Evolutionary conservation across 1,140 invertebrate species (phyloP), one percentile per base, ranked within the genome.

Genomic region (Dendrolimus punctatus): DNA sequence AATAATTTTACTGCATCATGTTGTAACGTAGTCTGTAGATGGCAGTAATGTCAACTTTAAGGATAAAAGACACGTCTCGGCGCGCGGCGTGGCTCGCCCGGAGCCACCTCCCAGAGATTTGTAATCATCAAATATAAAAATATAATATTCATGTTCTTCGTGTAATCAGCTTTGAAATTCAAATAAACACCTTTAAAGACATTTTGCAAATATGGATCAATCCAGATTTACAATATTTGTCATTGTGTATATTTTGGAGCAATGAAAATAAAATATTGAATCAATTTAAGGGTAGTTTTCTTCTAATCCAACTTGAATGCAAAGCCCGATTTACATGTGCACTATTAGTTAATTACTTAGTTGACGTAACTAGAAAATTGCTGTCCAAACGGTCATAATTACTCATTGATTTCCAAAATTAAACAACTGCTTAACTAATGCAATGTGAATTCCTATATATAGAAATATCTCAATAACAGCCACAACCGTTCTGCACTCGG

Each of bases 211-310:
- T 79, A 64, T 81, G 80, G 73, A 71, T 67, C 52, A 68, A 79
- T 75, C 69, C 82, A 83, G 64, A 72, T 82, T 77, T 79, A 74
- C 77, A 73, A 74, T 81, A 73, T 71, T 81, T 80, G 76, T 84
- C 80, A 76, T 84, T 85, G 80, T 85, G 80, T 84, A 84, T 84
- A 85, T 84, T 85, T 84, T 85, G 80, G 73, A 81, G 66, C 76
- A 85, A 79, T 80, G 76, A 72, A 81, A 85, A 82, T 82, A 85
- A 85, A 85, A 82, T 81, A 80, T 77, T 85, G 73, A 85, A 84
- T 72, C 72, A 80, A 79, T 72, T 76, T 73, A 73, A 40, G 49
- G 6, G 50, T 8, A 47, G 62, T 60, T 71, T 55, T 74, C 58
- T 75, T 4, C 64, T 63, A 71, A n/a, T 45, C 6, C 23, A 45